phyloP scores from a whole-genome alignment of 2,113 vertebrate genomes.

The Ramphastos sulfuratus region DNA sequence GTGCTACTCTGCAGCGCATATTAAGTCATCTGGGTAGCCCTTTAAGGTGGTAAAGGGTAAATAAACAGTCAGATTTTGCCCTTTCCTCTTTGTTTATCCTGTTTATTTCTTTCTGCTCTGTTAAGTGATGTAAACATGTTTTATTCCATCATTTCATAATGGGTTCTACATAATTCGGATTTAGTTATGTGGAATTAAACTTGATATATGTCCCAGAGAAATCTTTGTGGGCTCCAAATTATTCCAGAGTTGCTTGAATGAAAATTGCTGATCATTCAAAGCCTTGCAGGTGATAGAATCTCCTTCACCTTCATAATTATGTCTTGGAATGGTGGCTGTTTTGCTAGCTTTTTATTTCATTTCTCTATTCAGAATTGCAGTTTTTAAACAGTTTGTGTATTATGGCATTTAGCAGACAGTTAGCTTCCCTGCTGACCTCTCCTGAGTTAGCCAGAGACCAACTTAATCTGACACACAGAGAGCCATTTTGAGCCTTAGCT shows the following conservation, averaged over 20 bases:
- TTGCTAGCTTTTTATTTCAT: background rate
- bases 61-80: background rate
- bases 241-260: constrained; percentile 1
- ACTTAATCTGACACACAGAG: constrained; percentile 40
- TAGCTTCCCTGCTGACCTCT: constrained; percentile 27
- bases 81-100: background rate
- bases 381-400: constrained; percentile 1
- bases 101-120: background rate
- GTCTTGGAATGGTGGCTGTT: background rate
- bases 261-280: background rate
- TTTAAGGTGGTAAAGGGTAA: background rate
- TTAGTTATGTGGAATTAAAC: background rate
- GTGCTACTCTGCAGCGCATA: background rate
- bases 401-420: background rate
- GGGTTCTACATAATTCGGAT: background rate
- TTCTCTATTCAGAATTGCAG: background rate
- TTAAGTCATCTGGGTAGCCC: background rate
- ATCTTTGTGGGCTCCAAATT: background rate
- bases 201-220: constrained; percentile 21
- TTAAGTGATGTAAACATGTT: background rate
- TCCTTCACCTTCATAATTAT: background rate
- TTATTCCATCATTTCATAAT: constrained; percentile 19
- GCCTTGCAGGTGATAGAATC: background rate
- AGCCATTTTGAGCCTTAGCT: constrained; percentile 31
- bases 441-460: constrained; percentile 12